Percentiles rank a stretch among this genome's conserved stretches.
Evolutionary conservation across 1,140 invertebrate species (phyloP).

Genomic region (Saccostrea glomerata): DNA sequence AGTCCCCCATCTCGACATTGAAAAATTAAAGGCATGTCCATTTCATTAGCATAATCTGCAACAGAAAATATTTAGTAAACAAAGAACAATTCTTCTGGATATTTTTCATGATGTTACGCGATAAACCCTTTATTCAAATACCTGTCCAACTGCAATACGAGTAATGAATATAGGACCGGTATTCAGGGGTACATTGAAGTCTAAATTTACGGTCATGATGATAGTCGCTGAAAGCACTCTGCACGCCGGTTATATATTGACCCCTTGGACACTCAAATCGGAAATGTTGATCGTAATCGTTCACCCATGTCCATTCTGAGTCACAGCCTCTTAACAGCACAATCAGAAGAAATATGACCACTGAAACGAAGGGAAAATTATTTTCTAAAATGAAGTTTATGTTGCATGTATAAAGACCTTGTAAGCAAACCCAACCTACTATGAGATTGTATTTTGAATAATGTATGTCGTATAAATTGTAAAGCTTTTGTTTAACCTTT

Average conservation of each 20-base stretch:
- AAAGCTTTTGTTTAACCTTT: too few species aligned
- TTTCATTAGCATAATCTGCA: neutral
- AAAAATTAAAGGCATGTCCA: neutral
- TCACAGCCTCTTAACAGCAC: neutral
- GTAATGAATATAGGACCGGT: neutral
- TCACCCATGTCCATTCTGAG: neutral
- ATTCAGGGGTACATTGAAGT: neutral
- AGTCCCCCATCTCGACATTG: neutral
- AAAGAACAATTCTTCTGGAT: neutral
- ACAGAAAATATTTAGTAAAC: neutral
- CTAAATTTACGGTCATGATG: neutral
- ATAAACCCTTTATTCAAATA: neutral
- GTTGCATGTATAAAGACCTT: too few species aligned
- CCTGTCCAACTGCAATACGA: neutral
- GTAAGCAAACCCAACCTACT: too few species aligned
- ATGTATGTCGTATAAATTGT: too few species aligned
- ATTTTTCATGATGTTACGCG: neutral
- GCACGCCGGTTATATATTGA: neutral
- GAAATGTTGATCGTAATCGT: neutral
- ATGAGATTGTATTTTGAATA: too few species aligned
- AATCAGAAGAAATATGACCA: neutral
- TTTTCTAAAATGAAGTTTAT: too few species aligned
- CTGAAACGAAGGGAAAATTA: neutral
- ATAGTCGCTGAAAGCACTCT: neutral
- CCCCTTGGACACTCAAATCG: neutral